These are phyloP conservation scores for Limnothrissa miodon DNA, from an alignment of 2,113 vertebrate genomes.

Conservation along the genomic window DNA sequence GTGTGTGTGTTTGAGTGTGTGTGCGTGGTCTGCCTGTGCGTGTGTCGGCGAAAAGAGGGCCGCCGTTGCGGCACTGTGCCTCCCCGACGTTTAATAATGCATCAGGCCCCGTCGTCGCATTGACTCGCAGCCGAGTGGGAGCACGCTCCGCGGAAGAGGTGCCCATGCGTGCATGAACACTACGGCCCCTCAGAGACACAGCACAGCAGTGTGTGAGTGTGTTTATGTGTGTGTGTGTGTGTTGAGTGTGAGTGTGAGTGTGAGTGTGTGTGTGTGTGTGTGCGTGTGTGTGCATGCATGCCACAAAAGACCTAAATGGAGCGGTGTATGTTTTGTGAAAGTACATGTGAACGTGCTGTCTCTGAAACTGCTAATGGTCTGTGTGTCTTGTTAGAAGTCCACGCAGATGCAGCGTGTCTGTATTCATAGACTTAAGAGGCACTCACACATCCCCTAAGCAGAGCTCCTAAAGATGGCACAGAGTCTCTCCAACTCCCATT, in stretches of 20 bases:
- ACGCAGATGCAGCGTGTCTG: neutral
- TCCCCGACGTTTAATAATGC: constrained; percentile 6
- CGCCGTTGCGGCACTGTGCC: neutral
- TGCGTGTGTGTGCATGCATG: neutral
- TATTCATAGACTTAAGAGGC: neutral
- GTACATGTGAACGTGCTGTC: neutral
- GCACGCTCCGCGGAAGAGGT: neutral
- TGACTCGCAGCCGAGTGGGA: constrained; percentile 13
- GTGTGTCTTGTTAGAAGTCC: neutral
- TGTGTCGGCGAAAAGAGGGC: neutral
- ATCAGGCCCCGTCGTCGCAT: neutral
- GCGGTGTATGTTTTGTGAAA: neutral
- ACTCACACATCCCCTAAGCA: neutral
- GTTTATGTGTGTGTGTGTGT: neutral
- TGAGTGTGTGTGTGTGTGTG: neutral
- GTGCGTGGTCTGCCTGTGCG: too few species aligned
- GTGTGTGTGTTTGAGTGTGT: too few species aligned
- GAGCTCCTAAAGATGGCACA: neutral
- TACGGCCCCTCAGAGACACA: neutral
- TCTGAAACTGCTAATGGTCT: neutral
- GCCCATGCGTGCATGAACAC: neutral
- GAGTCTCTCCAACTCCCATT: neutral
- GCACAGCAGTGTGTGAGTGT: neutral
- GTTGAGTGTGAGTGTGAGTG: neutral
- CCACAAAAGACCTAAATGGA: neutral